phyloP scores from a whole-genome alignment of 2,113 vertebrate genomes.

The Laticauda laticaudata region DNA sequence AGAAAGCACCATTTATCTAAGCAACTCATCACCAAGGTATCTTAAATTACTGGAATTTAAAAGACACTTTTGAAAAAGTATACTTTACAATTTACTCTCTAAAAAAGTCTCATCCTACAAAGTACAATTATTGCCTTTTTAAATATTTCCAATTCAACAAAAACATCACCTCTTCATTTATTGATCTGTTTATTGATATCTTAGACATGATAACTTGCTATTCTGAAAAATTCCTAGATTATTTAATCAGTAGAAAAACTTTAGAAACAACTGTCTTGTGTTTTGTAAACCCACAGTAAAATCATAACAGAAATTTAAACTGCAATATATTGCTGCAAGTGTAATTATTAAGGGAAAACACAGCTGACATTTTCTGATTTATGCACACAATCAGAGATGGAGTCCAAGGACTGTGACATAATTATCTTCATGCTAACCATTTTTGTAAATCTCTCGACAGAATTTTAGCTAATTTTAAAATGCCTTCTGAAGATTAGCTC shows the following conservation, averaged over 20 bases:
- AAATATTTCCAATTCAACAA: not conserved
- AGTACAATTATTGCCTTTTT: conserved; percentile 18
- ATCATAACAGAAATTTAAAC: conserved; percentile 70
- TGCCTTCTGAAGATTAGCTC: conserved; percentile 79
- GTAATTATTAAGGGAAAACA: conserved; percentile 81
- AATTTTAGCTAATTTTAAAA: conserved; percentile 86
- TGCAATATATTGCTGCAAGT: conserved; percentile 72
- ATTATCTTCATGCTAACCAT: conserved; percentile 83
- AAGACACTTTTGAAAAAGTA: conserved; percentile 15
- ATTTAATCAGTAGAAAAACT: conserved; percentile 72
- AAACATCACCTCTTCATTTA: conserved; percentile 12
- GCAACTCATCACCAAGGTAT: not conserved
- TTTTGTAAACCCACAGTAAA: conserved; percentile 71
- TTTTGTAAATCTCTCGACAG: conserved; percentile 82
- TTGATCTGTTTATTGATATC: conserved; percentile 46
- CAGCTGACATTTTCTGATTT: conserved; percentile 82
- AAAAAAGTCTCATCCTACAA: conserved; percentile 18
- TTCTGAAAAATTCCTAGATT: conserved; percentile 56
- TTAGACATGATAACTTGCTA: conserved; percentile 52
- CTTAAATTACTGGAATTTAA: not conserved
- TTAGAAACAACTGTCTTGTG: conserved; percentile 66
- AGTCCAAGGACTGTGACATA: conserved; percentile 82
- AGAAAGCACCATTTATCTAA: not conserved
- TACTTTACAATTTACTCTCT: conserved; percentile 9
- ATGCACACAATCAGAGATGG: conserved; percentile 80